Base-by-base conservation (phyloP, 92 coral and sea anemone species). In the Parazoanthus atlanticus region DNA sequence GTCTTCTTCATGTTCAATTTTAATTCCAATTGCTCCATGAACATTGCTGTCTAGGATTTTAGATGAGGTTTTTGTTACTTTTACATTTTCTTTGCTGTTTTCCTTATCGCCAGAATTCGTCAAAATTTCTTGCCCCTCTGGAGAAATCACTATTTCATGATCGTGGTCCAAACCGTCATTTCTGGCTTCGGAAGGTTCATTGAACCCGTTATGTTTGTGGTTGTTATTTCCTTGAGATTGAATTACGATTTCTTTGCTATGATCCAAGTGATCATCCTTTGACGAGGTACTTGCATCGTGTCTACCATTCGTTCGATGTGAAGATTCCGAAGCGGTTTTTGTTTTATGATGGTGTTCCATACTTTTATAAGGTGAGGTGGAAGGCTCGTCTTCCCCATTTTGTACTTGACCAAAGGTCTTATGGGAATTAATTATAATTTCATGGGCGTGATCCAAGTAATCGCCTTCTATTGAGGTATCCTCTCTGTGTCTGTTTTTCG, bases 71-170 rank as follows among this genome's bases (percentile, higher is more conserved):
- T 52, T 26, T 46, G 82, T 8, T 49, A 1, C 65, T 15, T 46
- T 78, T 17, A 10, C 64, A 25, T 23, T 41, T 15, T 34, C 5
- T 64, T 34, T 61, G n/a, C 17, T 12, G 2, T 36, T 65, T 82
- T 54, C 74, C 41, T 7, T 34, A 6, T 46, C 49, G 7, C 31
- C 77, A 3, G 36, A 34, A 81, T 19, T 81, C 11, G 43, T 41
- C 54, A 66, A 36, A 5, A 38, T 61, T 38, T 36, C 58, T 38
- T 82, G n/a, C 10, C 54, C 86, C 23, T 0, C 52, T 23, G 86
- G 33, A n/a, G 46, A 66, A 66, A 82, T 41, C 23, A 28, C 34
- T 33, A 82, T 82, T 66, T 82, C 76, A 69, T 82, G 74, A 82
- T 38, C 54, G 38, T 66, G 75, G 38, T 82, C 79, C 31, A 75